Conservation (phyloP, 2,113 vertebrate species). For the Semnopithecus entellus region DNA sequence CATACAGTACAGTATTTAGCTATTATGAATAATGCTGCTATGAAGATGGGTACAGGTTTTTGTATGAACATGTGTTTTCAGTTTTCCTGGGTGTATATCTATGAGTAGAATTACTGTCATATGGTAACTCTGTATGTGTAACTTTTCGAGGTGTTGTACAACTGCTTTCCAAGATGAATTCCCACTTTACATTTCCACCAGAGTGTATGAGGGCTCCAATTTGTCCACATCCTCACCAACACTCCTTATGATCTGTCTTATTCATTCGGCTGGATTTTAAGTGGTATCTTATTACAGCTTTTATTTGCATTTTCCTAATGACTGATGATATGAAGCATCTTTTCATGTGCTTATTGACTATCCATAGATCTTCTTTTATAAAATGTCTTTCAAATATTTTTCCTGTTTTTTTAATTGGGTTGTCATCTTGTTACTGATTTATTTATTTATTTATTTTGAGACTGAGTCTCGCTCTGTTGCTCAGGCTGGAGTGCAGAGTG, state of each 20-base stretch:
- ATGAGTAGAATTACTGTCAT: background rate
- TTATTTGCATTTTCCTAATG: slow-evolving; percentile 13
- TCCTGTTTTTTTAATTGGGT: background rate
- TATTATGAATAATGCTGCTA: background rate
- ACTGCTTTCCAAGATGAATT: background rate
- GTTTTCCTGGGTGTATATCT: background rate
- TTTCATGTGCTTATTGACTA: background rate
- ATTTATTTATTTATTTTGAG: no score
- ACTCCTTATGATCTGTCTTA: background rate
- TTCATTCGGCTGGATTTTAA: background rate
- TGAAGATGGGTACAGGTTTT: background rate
- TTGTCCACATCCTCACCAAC: background rate
- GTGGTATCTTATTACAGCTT: background rate
- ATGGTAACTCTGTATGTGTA: background rate
- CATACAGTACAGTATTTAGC: background rate
- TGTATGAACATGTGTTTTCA: background rate
- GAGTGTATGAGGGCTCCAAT: background rate
- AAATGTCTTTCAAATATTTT: slow-evolving; percentile 4
- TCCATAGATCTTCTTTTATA: background rate
- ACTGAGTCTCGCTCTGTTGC: no score
- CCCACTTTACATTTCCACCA: background rate
- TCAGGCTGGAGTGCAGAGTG: no score
- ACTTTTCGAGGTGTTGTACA: background rate
- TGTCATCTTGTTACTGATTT: background rate
- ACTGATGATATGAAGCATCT: background rate